Conservation (phyloP, 35 echinoderm and acorn worm genomes). For the Strongylocentrotus purpuratus region DNA sequence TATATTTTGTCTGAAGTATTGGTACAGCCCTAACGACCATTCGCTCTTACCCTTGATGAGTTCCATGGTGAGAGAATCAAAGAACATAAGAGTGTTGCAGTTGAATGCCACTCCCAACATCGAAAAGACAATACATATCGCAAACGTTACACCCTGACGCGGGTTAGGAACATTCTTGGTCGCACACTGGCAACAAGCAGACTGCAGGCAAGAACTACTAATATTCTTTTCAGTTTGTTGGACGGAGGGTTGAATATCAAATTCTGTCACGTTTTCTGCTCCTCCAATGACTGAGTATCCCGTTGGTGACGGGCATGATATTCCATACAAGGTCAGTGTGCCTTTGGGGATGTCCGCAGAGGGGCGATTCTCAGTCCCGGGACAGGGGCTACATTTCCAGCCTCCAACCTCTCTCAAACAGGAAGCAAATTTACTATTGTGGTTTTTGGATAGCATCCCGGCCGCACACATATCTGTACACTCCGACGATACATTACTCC, state of each 20-base stretch:
- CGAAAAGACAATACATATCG: conserved; percentile 42
- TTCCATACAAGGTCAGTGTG: neutral
- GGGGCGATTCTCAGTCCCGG: neutral
- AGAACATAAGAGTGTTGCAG: conserved; percentile 60
- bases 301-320: neutral
- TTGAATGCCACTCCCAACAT: conserved; percentile 47
- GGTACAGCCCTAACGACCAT: too few species aligned
- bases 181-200: conserved; percentile 42
- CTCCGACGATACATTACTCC: neutral
- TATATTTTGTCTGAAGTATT: too few species aligned
- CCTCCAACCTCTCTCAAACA: neutral
- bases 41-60: conserved; percentile 54
- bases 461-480: neutral
- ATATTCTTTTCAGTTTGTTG: neutral
- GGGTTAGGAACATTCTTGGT: neutral
- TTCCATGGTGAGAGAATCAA: conserved; percentile 65
- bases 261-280: neutral
- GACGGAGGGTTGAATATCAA: neutral
- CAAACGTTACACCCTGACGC: conserved; percentile 14
- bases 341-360: neutral
- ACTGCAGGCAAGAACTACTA: conserved; percentile 21
- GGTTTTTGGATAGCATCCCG: neutral
- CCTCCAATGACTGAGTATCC: neutral
- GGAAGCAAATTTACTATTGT: neutral
- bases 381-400: neutral